Percentiles rank a stretch among this genome's conserved stretches.
phyloP scores from a whole-genome alignment of 2,888 invertebrate genomes.

The Eristalis tenax region DNA sequence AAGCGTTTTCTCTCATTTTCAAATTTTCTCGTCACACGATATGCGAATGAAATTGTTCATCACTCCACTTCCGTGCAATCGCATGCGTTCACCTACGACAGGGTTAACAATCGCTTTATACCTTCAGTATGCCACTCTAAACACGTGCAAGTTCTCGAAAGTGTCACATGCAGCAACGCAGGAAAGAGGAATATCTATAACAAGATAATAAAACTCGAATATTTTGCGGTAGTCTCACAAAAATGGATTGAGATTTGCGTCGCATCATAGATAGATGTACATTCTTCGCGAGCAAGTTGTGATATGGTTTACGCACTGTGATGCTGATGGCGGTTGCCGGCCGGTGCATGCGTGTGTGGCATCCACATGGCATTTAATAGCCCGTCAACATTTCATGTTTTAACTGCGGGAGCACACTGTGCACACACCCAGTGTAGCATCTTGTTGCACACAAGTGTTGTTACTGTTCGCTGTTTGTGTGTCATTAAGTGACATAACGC shows the following conservation, averaged over 20 bases:
- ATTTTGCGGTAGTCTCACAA: not conserved
- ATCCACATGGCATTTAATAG: conserved; percentile 72
- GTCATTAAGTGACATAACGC: conserved; percentile 70
- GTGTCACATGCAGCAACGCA: conserved; percentile 41
- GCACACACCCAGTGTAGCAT: conserved; percentile 16
- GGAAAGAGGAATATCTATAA: conserved; percentile 60
- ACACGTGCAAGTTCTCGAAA: conserved; percentile 55
- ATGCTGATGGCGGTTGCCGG: not conserved
- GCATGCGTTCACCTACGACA: conserved; percentile 17
- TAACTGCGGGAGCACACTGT: conserved; percentile 50
- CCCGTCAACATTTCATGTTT: conserved; percentile 67
- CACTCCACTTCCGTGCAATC: conserved; percentile 1
- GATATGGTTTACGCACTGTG: conserved; percentile 46
- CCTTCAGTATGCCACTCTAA: conserved; percentile 59
- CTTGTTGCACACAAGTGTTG: conserved; percentile 18
- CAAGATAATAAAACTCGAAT: conserved; percentile 60
- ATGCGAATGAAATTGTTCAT: not conserved
- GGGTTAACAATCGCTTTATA: conserved; percentile 69
- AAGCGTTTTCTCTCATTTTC: not conserved
- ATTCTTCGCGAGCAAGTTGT: conserved; percentile 4
- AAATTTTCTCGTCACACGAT: not conserved
- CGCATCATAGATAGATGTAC: not conserved
- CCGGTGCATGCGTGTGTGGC: conserved; percentile 59
- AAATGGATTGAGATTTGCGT: conserved; percentile 8
- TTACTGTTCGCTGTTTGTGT: conserved; percentile 46